A percentile compares a stretch with the other conserved stretches of the same genome.
Evolutionary conservation across 1,140 invertebrate species (phyloP).

Genomic region (Pinna nobilis): DNA sequence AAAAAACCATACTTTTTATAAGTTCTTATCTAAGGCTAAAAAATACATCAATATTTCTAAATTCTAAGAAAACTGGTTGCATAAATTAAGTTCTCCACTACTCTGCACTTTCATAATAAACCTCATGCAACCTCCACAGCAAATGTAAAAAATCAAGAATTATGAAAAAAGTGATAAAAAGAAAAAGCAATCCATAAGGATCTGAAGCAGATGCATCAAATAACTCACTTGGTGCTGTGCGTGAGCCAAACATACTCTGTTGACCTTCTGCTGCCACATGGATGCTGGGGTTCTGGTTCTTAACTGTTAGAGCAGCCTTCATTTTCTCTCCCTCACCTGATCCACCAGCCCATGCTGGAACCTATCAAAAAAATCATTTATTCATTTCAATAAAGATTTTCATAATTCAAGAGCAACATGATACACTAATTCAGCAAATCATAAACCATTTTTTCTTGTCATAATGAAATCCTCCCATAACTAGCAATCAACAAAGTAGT

Average conservation of each 20-base stretch:
- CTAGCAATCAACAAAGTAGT: too few species aligned
- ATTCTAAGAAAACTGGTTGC: too few species aligned
- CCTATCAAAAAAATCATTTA: slow-evolving; percentile 40
- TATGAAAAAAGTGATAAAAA: not conserved
- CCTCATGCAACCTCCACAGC: not conserved
- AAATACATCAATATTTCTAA: not conserved
- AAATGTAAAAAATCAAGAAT: not conserved
- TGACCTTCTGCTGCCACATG: slow-evolving; percentile 10
- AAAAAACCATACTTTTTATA: not conserved
- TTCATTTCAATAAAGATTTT: too few species aligned
- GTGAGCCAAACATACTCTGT: slow-evolving; percentile 43
- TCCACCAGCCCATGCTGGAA: slow-evolving; percentile 65
- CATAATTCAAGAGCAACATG: too few species aligned
- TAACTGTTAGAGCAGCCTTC: slow-evolving; percentile 43
- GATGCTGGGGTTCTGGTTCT: not conserved
- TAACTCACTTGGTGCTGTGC: slow-evolving; percentile 52
- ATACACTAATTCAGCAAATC: too few species aligned
- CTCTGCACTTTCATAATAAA: not conserved
- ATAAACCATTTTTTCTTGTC: too few species aligned
- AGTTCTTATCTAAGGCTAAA: not conserved
- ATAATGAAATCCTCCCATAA: too few species aligned
- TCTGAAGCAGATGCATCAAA: not conserved
- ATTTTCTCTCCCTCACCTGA: slow-evolving; percentile 55
- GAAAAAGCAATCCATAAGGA: not conserved
- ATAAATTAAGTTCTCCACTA: too few species aligned